Base-by-base conservation (phyloP, 2,888 invertebrate genomes). In the Meganola albula region DNA sequence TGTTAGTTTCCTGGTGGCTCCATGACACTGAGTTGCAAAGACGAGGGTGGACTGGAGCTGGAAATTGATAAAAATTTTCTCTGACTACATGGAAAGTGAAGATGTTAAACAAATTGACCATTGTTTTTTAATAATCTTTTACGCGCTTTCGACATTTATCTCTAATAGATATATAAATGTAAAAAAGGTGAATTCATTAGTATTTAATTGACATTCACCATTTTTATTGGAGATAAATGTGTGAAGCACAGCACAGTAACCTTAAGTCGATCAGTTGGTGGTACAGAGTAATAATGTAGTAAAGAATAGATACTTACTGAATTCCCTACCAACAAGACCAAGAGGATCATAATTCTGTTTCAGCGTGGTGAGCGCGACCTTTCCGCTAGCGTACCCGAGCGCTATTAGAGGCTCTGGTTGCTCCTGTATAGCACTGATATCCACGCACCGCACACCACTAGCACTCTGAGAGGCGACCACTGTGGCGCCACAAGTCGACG, bases 381-480 rank as follows among this genome's bases (percentile, higher is more conserved):
- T 91, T n/a, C 98, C 97, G 83, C 92, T 96, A 1, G 93, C 91
- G 62, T 96, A 90, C 1, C 97, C 98, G 4, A 97, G 89, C 1
- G 97, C 97, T 21, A 98, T 76, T 24, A 97, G 82, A 22, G 95
- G 90, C 56, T 95, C 95, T 0, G 89, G 89, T 31, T 92, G 91
- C 16, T 90, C 88, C 31, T 90, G 88, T 12, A 95, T 95, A 55
- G 94, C 94, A 36, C 79, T 74, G 64, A 97, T 92, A 56, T 96
- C 95, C 16, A 96, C 89, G 68, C 96, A 96, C 56, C 95, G 93
- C 5, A 96, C 92, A 58, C 94, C 94, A 91, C 65, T 94, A 88
- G 76, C 94, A 88, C 91, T 90, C 61, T 93, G 92, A 1, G 91
- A 92, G 0, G 93, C 90, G 1, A 94, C 67, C 5, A 93, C 86